phyloP scores from a whole-genome alignment of 2,113 vertebrate species.

The Meleagris gallopavo region DNA sequence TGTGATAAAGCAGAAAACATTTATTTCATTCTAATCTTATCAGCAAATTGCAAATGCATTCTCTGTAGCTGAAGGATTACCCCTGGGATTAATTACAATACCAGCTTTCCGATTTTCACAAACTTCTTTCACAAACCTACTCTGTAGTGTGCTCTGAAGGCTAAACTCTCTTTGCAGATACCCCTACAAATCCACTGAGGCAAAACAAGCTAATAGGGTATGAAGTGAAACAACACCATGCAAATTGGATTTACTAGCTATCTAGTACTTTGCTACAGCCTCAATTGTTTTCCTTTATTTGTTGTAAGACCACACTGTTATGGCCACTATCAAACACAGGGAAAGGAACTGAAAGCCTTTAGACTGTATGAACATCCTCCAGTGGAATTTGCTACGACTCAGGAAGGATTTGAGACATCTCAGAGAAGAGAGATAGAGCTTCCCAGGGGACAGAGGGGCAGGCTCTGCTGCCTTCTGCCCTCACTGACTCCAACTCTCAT shows the following conservation, averaged over 20 bases:
- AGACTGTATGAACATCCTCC: not conserved
- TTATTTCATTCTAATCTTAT: conserved; percentile 17
- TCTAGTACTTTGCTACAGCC: not conserved
- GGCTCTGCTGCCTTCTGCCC: not conserved
- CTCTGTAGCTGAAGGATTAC: not conserved
- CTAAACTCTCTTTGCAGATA: conserved; percentile 3
- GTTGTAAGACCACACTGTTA: not conserved
- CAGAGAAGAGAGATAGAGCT: not conserved
- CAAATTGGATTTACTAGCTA: not conserved
- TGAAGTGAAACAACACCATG: conserved; percentile 8
- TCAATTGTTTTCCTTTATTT: not conserved
- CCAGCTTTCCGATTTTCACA: conserved; percentile 34
- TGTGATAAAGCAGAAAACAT: not conserved
- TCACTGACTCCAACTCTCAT: not conserved
- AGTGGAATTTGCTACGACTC: not conserved
- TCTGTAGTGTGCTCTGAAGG: not conserved
- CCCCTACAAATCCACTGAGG: not conserved
- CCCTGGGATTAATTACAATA: conserved; percentile 37
- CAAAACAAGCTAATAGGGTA: not conserved
- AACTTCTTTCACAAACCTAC: not conserved
- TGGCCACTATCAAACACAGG: not conserved
- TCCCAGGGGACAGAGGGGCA: not conserved
- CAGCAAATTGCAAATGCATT: conserved; percentile 6
- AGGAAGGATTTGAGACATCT: conserved; percentile 52
- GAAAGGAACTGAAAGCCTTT: conserved; percentile 16